These are phyloP conservation scores for Pimpla rufipes DNA, from an alignment of 2,888 invertebrate genomes.

Conservation along the genomic window DNA sequence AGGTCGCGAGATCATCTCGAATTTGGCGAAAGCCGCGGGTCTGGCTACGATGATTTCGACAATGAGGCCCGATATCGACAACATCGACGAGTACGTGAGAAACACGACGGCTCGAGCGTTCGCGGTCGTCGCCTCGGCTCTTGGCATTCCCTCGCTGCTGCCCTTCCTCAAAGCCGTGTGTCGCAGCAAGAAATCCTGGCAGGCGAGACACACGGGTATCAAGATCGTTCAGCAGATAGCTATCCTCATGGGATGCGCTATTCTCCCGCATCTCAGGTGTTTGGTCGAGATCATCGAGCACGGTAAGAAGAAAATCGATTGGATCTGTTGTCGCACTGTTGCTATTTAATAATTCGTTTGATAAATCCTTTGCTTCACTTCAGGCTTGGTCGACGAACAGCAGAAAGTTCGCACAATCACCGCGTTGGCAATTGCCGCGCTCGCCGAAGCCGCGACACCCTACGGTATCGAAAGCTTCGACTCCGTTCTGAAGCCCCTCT, in stretches of 20 bases:
- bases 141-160: slow-evolving; percentile 98
- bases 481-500: slow-evolving; percentile 98
- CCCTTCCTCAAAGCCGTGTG: slow-evolving; percentile 99
- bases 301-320: slow-evolving; percentile 87
- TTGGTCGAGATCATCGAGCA: slow-evolving; percentile 99
- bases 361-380: slow-evolving; percentile 3
- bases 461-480: slow-evolving; percentile 99
- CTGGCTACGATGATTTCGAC: slow-evolving; percentile 99
- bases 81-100: slow-evolving; percentile 99
- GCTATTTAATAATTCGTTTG: background rate
- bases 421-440: slow-evolving; percentile 98
- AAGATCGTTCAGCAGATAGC: slow-evolving; percentile 99
- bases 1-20: slow-evolving; percentile 99
- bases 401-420: slow-evolving; percentile 99
- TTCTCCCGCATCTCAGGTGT: slow-evolving; percentile 98
- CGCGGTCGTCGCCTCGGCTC: slow-evolving; percentile 99
- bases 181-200: slow-evolving; percentile 99
- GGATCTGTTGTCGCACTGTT: no score
- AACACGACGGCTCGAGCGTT: slow-evolving; percentile 99
- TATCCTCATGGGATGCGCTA: slow-evolving; percentile 99
- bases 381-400: slow-evolving; percentile 98
- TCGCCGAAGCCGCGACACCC: slow-evolving; percentile 99
- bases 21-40: slow-evolving; percentile 99
- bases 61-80: slow-evolving; percentile 99
- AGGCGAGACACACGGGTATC: slow-evolving; percentile 98